Conservation (phyloP, 2,113 vertebrate genomes). For the Callospermophilus lateralis region DNA sequence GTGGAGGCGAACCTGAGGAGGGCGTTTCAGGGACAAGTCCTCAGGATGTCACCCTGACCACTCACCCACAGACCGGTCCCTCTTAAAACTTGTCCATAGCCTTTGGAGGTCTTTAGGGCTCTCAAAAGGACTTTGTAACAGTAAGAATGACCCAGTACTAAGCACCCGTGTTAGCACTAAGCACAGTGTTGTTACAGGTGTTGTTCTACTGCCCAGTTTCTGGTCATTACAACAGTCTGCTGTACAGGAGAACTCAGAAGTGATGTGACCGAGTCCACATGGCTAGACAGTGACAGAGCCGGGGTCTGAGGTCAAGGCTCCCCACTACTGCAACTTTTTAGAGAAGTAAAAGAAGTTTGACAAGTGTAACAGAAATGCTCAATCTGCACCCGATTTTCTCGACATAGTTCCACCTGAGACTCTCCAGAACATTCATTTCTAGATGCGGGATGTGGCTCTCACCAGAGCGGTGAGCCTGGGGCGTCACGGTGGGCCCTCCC, state of each 20-base stretch:
- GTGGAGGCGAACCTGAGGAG: not conserved
- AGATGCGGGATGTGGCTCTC: not conserved
- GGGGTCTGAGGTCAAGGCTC: not conserved
- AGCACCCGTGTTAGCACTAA: not conserved
- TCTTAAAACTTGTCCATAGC: conserved; percentile 2
- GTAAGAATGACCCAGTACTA: not conserved
- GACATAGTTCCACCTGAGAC: not conserved
- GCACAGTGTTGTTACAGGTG: no score
- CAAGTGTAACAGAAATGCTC: not conserved
- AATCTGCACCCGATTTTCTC: not conserved
- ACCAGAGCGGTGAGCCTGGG: not conserved
- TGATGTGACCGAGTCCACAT: not conserved
- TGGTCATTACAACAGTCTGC: not conserved
- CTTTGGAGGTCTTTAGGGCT: not conserved
- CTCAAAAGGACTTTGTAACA: not conserved
- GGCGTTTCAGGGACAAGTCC: not conserved
- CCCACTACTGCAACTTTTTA: not conserved
- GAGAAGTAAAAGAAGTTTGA: not conserved
- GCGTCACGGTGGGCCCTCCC: rapidly evolving
- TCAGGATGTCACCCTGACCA: not conserved
- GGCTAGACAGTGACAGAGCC: not conserved
- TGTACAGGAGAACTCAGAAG: not conserved
- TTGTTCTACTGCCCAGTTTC: not conserved
- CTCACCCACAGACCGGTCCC: not conserved
- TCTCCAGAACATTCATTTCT: not conserved